Conservation (phyloP, 2,797 vertebrate species). For the Tamandua tetradactyla region DNA sequence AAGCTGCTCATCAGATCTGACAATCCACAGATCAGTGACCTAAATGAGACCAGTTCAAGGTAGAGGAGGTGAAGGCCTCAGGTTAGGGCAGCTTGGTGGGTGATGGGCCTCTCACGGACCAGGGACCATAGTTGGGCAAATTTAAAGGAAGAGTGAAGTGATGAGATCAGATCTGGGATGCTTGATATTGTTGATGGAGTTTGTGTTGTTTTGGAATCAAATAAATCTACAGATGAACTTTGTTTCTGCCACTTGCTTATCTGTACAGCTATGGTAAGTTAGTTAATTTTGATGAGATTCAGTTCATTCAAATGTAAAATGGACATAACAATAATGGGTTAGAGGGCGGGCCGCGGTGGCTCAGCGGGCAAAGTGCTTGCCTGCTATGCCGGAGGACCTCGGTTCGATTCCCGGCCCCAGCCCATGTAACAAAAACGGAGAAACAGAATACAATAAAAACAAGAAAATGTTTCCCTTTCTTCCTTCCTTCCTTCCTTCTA, state of each 20-base stretch:
- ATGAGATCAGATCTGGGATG: no score
- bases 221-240: neutral
- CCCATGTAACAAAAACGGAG: no score
- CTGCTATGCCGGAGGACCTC: no score
- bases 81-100: neutral
- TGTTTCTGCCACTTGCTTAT: neutral
- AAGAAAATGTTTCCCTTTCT: no score
- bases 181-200: neutral
- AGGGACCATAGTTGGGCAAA: fast-evolving
- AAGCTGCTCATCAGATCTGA: neutral
- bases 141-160: neutral
- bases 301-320: neutral
- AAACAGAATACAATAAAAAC: no score
- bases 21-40: neutral
- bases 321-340: neutral
- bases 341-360: no score
- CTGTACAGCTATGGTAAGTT: neutral
- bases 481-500: no score
- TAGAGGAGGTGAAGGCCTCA: neutral
- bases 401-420: no score
- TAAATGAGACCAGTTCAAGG: neutral
- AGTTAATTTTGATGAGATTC: neutral
- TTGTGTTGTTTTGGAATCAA: neutral
- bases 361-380: no score
- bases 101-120: neutral